These are phyloP conservation scores for Prunella strophiata DNA, from an alignment of 2,797 vertebrate species.

Conservation along the genomic window DNA sequence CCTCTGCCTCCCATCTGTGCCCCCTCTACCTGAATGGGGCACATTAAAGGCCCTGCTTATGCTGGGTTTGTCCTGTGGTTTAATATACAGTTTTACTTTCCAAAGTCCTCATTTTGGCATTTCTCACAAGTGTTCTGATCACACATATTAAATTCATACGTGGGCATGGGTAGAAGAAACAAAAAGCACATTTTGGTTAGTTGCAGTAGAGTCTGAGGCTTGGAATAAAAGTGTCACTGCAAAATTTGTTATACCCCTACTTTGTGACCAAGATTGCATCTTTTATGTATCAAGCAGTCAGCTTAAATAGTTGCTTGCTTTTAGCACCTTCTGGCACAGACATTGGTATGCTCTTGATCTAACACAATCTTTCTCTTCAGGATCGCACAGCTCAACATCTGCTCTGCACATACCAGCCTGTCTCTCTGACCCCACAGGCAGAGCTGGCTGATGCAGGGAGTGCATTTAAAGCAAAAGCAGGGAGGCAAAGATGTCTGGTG, in stretches of 20 bases:
- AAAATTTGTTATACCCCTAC: not conserved
- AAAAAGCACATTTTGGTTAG: not conserved
- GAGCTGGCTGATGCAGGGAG: not conserved
- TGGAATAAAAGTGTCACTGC: not conserved
- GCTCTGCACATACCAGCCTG: not conserved
- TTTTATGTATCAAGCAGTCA: not conserved
- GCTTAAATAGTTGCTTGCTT: not conserved
- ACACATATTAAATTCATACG: not conserved
- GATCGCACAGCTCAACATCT: not conserved
- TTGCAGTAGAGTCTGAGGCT: not conserved
- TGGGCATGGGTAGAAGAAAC: not conserved
- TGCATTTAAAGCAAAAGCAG: not conserved
- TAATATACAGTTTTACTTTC: not conserved
- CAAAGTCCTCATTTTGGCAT: not conserved
- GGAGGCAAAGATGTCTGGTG: not conserved
- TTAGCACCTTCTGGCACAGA: not conserved
- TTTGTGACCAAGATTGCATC: not conserved
- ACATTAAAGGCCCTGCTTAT: not conserved
- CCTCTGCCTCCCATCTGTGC: fast-evolving
- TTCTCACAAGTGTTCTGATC: not conserved
- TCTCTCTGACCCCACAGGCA: not conserved
- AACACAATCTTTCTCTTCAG: not conserved
- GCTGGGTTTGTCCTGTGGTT: not conserved
- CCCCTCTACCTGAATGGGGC: not conserved
- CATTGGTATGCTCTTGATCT: not conserved